Evolutionary conservation across 2,888 invertebrate genomes (phyloP).

Genomic region (Mallateleia sp.): DNA sequence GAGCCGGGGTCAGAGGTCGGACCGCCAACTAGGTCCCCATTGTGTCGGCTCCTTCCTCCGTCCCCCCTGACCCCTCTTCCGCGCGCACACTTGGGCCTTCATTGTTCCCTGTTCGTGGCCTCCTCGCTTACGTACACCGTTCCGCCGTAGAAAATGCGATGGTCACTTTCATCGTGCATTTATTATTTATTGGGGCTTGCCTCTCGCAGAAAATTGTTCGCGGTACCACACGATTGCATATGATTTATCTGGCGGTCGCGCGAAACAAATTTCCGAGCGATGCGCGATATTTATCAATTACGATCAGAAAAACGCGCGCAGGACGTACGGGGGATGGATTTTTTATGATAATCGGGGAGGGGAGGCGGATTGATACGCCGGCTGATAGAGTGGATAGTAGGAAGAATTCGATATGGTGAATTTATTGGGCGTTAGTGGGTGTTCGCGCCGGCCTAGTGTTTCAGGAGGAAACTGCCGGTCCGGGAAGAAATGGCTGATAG

Average conservation of each 20-base stretch:
- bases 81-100: slow-evolving; percentile 82
- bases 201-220: slow-evolving; percentile 78
- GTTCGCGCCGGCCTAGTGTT: neutral
- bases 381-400: slow-evolving; percentile 21
- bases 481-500: neutral
- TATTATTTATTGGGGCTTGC: slow-evolving; percentile 75
- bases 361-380: slow-evolving; percentile 40
- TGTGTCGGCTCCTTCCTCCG: slow-evolving; percentile 87
- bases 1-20: slow-evolving; percentile 88
- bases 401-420: slow-evolving; percentile 36
- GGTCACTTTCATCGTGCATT: slow-evolving; percentile 77
- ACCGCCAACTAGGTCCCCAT: slow-evolving; percentile 89
- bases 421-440: slow-evolving; percentile 20
- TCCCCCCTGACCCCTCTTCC: slow-evolving; percentile 64
- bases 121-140: slow-evolving; percentile 68
- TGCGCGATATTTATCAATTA: slow-evolving; percentile 68
- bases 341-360: slow-evolving; percentile 63
- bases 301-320: slow-evolving; percentile 43
- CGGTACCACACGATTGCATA: slow-evolving; percentile 62
- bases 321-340: slow-evolving; percentile 41
- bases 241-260: slow-evolving; percentile 66
- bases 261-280: slow-evolving; percentile 70
- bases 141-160: slow-evolving; percentile 76
- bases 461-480: slow-evolving; percentile 4
- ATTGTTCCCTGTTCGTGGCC: slow-evolving; percentile 85